These are phyloP conservation scores for Hirtodrosophila duncani DNA, from an alignment of 2,888 invertebrate species.

Conservation along the genomic window DNA sequence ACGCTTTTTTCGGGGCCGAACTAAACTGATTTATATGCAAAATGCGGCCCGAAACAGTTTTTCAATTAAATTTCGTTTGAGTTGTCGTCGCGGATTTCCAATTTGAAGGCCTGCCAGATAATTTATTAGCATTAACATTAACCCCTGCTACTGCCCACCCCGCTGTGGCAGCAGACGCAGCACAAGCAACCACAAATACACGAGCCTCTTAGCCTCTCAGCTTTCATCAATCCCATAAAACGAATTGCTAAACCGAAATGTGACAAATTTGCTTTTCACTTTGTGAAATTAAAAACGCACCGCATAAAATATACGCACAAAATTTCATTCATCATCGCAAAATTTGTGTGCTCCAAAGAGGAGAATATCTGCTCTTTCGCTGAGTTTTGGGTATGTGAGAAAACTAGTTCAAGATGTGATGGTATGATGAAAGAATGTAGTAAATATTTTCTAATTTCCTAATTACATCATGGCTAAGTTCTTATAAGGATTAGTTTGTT, in stretches of 20 bases:
- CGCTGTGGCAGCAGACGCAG: slow-evolving; percentile 25
- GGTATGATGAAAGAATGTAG: too few relatives aligned
- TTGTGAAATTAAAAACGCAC: slow-evolving; percentile 65
- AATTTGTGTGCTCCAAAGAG: slow-evolving; percentile 47
- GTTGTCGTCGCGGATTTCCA: slow-evolving; percentile 66
- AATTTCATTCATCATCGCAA: slow-evolving; percentile 65
- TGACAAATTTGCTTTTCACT: slow-evolving; percentile 70
- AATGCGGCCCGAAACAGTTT: slow-evolving; percentile 64
- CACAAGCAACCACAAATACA: slow-evolving; percentile 60
- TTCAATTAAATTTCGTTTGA: slow-evolving; percentile 69
- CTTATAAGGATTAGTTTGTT: too few relatives aligned
- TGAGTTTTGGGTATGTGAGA: too few relatives aligned
- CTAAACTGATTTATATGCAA: slow-evolving; percentile 68
- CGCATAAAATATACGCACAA: slow-evolving; percentile 43
- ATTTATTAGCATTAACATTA: slow-evolving; percentile 70
- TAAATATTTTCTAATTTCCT: too few relatives aligned
- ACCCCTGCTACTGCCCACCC: slow-evolving; percentile 46
- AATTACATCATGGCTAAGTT: too few relatives aligned
- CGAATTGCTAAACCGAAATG: slow-evolving; percentile 51
- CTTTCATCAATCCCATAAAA: slow-evolving; percentile 69
- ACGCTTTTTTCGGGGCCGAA: too few relatives aligned
- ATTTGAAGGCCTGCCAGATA: slow-evolving; percentile 68
- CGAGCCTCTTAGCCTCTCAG: too few relatives aligned
- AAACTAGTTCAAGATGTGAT: too few relatives aligned
- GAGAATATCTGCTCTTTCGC: too few relatives aligned